phyloP scores from a whole-genome alignment of 2,797 vertebrate species.

The Anomalospiza imberbis region DNA sequence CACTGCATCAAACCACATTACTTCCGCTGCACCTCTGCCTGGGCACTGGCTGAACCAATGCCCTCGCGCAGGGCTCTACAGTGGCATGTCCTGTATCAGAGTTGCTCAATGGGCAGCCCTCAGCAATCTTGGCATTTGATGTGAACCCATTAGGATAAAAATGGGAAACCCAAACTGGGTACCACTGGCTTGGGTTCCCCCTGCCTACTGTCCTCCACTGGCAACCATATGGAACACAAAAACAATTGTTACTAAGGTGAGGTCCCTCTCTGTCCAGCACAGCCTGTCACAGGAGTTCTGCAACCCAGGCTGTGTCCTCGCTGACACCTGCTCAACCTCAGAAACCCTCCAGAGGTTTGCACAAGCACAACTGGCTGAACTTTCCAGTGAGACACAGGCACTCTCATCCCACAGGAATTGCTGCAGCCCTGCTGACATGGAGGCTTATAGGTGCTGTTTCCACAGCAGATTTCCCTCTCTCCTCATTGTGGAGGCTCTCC shows the following conservation, averaged over 20 bases:
- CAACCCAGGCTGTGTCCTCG: background rate
- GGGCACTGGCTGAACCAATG: background rate
- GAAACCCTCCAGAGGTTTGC: constrained; percentile 4
- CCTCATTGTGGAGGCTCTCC: background rate
- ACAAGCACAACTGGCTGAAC: constrained; percentile 30
- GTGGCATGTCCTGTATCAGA: background rate
- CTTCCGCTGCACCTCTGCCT: background rate
- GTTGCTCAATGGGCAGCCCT: background rate
- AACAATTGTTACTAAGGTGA: background rate
- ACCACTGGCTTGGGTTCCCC: background rate
- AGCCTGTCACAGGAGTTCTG: background rate
- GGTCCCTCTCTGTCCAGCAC: background rate
- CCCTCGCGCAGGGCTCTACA: background rate
- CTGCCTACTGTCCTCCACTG: background rate
- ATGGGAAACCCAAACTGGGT: background rate
- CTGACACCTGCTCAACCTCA: constrained; percentile 45
- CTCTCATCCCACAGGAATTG: background rate
- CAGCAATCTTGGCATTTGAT: background rate
- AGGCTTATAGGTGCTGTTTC: background rate
- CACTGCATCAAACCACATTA: fast-evolving
- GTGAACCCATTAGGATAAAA: background rate
- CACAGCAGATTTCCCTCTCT: background rate
- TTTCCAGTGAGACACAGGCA: background rate
- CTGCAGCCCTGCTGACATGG: background rate
- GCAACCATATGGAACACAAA: background rate